phyloP scores from a whole-genome alignment of 2,888 invertebrate genomes.

The Caenorhabditis sp. region DNA sequence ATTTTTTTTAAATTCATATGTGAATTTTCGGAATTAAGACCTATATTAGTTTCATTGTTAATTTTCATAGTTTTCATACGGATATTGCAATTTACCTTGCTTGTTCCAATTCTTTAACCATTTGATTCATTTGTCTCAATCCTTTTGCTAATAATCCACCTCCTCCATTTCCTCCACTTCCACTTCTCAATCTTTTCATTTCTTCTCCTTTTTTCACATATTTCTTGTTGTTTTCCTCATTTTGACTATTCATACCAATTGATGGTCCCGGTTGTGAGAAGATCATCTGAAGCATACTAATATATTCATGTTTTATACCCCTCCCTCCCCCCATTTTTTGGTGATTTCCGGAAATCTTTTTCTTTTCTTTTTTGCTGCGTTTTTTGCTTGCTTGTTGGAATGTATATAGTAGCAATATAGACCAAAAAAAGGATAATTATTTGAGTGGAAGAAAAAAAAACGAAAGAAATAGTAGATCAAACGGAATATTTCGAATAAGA shows the following conservation, averaged over 20 bases:
- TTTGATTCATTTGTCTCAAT: conserved; percentile 36
- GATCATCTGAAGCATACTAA: background rate
- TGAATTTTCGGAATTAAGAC: too few species aligned
- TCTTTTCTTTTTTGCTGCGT: background rate
- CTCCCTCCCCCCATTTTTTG: background rate
- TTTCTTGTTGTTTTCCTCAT: background rate
- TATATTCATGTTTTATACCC: background rate
- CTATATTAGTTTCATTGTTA: too few species aligned
- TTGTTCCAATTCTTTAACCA: conserved; percentile 35
- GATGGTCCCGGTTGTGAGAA: conserved; percentile 4
- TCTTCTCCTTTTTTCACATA: background rate
- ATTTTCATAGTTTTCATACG: background rate
- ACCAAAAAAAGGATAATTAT: conserved; percentile 1
- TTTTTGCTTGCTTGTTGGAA: background rate
- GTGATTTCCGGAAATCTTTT: background rate
- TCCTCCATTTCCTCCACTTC: conserved; percentile 2
- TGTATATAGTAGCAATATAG: background rate
- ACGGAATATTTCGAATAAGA: background rate
- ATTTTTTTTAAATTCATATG: too few species aligned
- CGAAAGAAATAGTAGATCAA: background rate
- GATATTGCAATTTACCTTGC: conserved; percentile 23
- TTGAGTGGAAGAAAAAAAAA: background rate
- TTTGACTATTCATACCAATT: too few species aligned
- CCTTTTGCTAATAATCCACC: conserved; percentile 39
- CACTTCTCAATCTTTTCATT: background rate